Conservation (phyloP, 2,888 invertebrate species). For the Stramonita haemastoma region DNA sequence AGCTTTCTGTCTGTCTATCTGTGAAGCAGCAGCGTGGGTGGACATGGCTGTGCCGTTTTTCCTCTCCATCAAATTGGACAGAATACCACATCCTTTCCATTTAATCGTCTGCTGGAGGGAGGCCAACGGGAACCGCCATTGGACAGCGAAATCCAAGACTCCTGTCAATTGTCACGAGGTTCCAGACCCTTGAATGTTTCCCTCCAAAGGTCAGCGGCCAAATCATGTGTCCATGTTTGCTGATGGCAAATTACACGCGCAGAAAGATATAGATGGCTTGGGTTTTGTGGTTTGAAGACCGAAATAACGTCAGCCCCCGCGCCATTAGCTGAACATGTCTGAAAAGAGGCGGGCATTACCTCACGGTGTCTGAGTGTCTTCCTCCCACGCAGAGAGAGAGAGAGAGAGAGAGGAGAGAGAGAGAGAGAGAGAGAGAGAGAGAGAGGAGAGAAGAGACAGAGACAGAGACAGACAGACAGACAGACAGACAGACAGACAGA, state of each 20-base stretch:
- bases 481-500: neutral
- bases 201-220: neutral
- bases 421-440: neutral
- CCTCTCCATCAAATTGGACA: neutral
- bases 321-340: neutral
- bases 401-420: neutral
- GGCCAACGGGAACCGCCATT: neutral
- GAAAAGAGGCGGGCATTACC: neutral
- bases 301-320: neutral
- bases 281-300: neutral
- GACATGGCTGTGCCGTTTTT: neutral
- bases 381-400: slow-evolving; percentile 20
- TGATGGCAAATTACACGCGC: neutral
- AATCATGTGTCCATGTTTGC: neutral
- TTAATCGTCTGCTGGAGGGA: neutral
- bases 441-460: neutral
- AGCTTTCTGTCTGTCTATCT: no score
- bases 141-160: neutral
- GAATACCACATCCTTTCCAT: neutral
- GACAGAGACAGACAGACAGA: neutral
- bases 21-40: neutral
- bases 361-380: neutral
- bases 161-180: neutral
- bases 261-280: neutral
- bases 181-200: neutral